These are phyloP conservation scores for Chalcosyrphus nemorum DNA, from an alignment of 2,888 invertebrate genomes.

Conservation along the genomic window DNA sequence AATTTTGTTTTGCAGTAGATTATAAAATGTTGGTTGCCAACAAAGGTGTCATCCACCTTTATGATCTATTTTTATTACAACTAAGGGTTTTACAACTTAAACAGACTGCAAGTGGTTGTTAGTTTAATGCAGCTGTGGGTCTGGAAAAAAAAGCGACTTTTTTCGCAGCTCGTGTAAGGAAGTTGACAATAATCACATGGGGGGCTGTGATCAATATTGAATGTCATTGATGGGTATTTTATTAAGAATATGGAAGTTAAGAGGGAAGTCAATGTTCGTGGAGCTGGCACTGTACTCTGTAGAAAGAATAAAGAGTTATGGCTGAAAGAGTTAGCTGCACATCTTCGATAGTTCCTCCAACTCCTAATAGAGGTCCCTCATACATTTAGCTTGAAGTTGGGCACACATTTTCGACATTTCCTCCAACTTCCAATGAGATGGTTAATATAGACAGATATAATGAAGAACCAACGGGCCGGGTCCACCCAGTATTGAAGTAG, in stretches of 20 bases:
- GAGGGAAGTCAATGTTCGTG: too few relatives aligned
- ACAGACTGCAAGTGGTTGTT: not conserved
- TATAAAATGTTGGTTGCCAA: slow-evolving; percentile 4
- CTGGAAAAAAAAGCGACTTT: not conserved
- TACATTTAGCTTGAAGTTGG: too few relatives aligned
- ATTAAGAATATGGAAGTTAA: not conserved
- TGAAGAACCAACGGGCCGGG: too few relatives aligned
- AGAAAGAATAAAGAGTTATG: too few relatives aligned
- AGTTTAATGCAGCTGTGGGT: not conserved
- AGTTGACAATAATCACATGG: not conserved
- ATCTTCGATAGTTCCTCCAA: too few relatives aligned
- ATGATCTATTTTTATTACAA: slow-evolving; percentile 15
- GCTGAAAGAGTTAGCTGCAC: too few relatives aligned
- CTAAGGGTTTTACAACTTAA: not conserved
- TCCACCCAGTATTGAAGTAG: too few relatives aligned
- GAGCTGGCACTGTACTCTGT: too few relatives aligned
- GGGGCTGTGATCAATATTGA: not conserved
- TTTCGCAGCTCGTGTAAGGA: not conserved
- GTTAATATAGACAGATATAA: too few relatives aligned
- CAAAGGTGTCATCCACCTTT: slow-evolving; percentile 27
- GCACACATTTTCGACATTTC: too few relatives aligned
- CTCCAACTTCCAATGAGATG: too few relatives aligned
- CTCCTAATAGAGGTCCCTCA: too few relatives aligned
- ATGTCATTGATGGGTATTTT: not conserved
- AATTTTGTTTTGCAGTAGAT: not conserved